These are phyloP conservation scores for Ictidomys tridecemlineatus DNA, from an alignment of 2,113 vertebrate species.

Conservation along the genomic window DNA sequence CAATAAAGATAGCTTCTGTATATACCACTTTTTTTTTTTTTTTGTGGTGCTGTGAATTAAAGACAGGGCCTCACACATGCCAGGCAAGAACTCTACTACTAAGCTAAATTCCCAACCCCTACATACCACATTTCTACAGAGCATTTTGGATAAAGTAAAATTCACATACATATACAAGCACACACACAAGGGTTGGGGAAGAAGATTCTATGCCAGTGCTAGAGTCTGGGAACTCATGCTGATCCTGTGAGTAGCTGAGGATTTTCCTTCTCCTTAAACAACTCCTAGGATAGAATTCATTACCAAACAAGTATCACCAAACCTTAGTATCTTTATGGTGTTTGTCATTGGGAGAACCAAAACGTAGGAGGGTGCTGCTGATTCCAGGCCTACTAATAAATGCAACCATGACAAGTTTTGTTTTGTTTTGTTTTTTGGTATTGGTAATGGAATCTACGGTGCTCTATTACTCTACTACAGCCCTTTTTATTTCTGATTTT, in stretches of 20 bases:
- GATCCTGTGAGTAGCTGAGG: background rate
- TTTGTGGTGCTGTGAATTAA: too few species aligned
- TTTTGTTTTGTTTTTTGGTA: too few species aligned
- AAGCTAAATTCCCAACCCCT: too few species aligned
- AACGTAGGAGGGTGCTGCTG: background rate
- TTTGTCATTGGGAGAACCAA: conserved; percentile 11
- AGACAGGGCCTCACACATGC: too few species aligned
- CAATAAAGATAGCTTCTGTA: too few species aligned
- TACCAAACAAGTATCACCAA: conserved; percentile 36
- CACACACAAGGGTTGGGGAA: background rate
- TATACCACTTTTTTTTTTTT: too few species aligned
- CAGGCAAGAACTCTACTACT: too few species aligned
- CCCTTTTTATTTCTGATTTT: too few species aligned
- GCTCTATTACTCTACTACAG: too few species aligned
- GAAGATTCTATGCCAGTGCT: background rate
- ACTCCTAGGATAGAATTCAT: conserved; percentile 32
- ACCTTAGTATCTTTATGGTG: conserved; percentile 22
- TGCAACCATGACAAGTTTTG: background rate
- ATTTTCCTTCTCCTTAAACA: conserved; percentile 41
- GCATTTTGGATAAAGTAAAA: conserved; percentile 8
- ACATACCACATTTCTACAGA: conserved; percentile 1
- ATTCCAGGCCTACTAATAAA: background rate
- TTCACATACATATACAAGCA: background rate
- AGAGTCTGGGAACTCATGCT: conserved; percentile 25
- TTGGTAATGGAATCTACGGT: too few species aligned